These are phyloP conservation scores for Hypomecis atomaria DNA, from an alignment of 2,888 invertebrate species.

Conservation along the genomic window DNA sequence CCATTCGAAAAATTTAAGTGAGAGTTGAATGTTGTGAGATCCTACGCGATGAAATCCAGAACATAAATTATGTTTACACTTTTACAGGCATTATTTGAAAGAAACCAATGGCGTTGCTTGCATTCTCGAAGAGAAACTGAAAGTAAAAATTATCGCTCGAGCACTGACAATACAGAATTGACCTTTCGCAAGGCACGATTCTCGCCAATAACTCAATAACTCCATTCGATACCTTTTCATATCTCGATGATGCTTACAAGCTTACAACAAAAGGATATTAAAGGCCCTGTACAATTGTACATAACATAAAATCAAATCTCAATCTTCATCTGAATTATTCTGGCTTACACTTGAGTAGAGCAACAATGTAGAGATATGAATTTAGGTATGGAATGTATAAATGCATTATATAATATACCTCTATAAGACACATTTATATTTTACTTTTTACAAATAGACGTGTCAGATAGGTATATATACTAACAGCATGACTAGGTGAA, in stretches of 20 bases:
- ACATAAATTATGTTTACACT: constrained; percentile 40
- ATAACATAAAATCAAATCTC: background rate
- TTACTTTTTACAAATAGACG: no score
- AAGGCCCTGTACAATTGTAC: constrained; percentile 24
- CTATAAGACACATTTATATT: no score
- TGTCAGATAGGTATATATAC: no score
- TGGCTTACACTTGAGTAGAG: no score
- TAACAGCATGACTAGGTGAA: no score
- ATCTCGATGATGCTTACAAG: constrained; percentile 40
- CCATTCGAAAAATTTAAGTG: constrained; percentile 30
- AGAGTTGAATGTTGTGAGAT: constrained; percentile 29
- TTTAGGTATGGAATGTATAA: no score
- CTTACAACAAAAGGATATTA: constrained; percentile 41
- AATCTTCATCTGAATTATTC: no score
- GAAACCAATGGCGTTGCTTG: constrained; percentile 39
- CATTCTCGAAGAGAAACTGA: constrained; percentile 46
- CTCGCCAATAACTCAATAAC: constrained; percentile 58
- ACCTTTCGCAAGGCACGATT: constrained; percentile 58
- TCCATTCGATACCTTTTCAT: constrained; percentile 51
- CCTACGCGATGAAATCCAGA: constrained; percentile 36
- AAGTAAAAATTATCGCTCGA: constrained; percentile 52
- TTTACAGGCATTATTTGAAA: constrained; percentile 43
- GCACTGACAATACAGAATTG: constrained; percentile 57
- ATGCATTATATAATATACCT: no score
- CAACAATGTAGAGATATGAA: no score